phyloP scores from a whole-genome alignment of 2,797 vertebrate genomes.

The Eutrigla gurnardus region DNA sequence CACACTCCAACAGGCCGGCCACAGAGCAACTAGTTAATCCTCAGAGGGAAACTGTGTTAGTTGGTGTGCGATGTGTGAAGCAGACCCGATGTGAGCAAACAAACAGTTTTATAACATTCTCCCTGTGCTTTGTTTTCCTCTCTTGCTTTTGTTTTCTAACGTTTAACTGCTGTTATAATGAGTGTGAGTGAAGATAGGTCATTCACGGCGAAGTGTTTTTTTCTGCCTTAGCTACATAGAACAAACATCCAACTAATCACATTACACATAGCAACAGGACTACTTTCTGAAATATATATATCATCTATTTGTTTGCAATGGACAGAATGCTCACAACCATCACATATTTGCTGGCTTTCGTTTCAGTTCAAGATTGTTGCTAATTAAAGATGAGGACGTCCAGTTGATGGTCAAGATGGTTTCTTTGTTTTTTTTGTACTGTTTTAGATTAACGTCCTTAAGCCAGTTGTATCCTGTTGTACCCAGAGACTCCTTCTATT shows the following conservation, averaged over 20 bases:
- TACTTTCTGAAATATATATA: not conserved
- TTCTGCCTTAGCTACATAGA: not conserved
- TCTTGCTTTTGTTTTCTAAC: conserved; percentile 10
- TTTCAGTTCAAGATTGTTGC: not conserved
- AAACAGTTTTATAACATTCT: not conserved
- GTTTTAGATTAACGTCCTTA: not conserved
- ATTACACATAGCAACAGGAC: not conserved
- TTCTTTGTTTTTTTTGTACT: not conserved
- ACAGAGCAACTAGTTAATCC: conserved; percentile 16
- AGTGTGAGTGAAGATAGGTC: conserved; percentile 38
- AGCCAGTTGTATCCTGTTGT: not conserved
- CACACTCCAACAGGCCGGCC: conserved; percentile 5
- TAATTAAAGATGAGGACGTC: conserved; percentile 1
- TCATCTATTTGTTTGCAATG: not conserved
- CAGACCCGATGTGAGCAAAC: not conserved
- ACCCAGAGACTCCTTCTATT: not conserved
- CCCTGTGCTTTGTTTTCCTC: conserved; percentile 6
- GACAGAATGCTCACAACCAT: not conserved
- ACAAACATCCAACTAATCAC: conserved; percentile 1
- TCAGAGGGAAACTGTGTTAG: not conserved
- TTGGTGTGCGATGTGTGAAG: conserved; percentile 29
- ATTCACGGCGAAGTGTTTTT: conserved; percentile 5
- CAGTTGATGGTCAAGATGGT: conserved; percentile 10
- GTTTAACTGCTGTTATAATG: conserved; percentile 27
- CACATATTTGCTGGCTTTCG: not conserved